Evolutionary conservation across 2,113 vertebrate species (phyloP), one percentile per base, ranked within the genome.

Genomic region (Grus americana): DNA sequence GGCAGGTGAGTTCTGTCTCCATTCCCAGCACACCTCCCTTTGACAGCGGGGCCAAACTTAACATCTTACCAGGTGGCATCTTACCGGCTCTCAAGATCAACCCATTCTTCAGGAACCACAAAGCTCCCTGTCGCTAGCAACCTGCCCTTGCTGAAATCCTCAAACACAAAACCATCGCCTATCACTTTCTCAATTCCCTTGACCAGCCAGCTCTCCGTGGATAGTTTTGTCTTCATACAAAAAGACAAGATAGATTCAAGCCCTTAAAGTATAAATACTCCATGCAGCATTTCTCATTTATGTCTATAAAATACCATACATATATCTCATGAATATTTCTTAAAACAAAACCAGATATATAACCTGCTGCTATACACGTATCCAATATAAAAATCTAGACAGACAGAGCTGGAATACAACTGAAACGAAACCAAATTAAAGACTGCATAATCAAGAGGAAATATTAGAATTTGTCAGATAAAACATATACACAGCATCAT

Each of bases 1-100:
- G 8, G 54, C 47, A 88, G 61, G 65, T 11, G 22, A 80, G 50
- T 61, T 78, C 54, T 0, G 2, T 12, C 78, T 66, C 67, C 9
- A 4, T 42, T 24, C 44, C 49, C 79, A 78, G 50, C 47, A 85
- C 17, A 61, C 12, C 2, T 2, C 18, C 32, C 13, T 46, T n/a
- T 0, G 3, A 15, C 12, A 71, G 44, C 0, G 0, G 10, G 34
- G 63, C 82, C 90, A 88, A 50, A 66, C 59, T 5, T 5, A 61
- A 34, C 4, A 2, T 40, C 44, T 34, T 75, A 36, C n/a, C 79
- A 92, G 44, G 52, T 0, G 0, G 40, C 44, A 38, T 2, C 29
- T 50, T 52, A 75, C 5, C 0, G 0, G 57, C 40, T 79, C 47
- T 19, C 57, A 66, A 58, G 73, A 75, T 26, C 61, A 79, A 63